Conservation (phyloP, 2,113 vertebrate species). For the Spermophilus dauricus region DNA sequence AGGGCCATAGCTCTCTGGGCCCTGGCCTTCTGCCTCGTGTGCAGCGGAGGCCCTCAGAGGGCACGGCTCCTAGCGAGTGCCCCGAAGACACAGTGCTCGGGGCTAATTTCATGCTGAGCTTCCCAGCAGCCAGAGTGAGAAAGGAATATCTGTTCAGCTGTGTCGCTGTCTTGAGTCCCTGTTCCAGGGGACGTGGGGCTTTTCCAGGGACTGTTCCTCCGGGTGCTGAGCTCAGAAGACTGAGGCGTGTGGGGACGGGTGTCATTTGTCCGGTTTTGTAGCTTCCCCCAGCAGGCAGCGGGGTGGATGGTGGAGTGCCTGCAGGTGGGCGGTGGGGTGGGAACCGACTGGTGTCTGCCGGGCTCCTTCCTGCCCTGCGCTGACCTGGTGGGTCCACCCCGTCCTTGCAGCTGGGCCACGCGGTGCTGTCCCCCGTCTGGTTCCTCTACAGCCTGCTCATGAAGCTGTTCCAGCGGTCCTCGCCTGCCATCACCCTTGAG, state of each 20-base stretch:
- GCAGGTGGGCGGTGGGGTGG: neutral
- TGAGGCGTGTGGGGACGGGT: accelerated
- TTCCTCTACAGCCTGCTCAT: conserved; percentile 83
- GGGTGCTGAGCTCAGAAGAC: neutral
- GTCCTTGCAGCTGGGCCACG: conserved; percentile 81
- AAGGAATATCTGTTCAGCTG: neutral
- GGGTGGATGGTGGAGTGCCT: neutral
- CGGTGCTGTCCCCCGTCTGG: conserved; percentile 85
- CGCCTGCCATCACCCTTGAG: conserved; percentile 88
- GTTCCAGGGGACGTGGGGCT: neutral
- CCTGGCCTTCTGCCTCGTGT: too few species aligned
- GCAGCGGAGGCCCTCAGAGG: too few species aligned
- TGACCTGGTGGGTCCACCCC: neutral
- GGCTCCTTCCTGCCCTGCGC: accelerated
- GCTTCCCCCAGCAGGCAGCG: neutral
- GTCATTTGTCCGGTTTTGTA: neutral
- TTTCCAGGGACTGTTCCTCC: neutral
- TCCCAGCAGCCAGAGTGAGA: conserved; percentile 30
- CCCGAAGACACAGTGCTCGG: too few species aligned
- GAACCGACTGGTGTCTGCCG: neutral
- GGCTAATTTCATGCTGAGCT: neutral
- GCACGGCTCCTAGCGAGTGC: too few species aligned
- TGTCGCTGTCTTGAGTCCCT: neutral
- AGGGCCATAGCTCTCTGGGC: too few species aligned
- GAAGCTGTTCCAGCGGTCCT: conserved; percentile 83